Evolutionary conservation across 2,797 vertebrate species (phyloP).

Genomic region (Galago senegalensis): DNA sequence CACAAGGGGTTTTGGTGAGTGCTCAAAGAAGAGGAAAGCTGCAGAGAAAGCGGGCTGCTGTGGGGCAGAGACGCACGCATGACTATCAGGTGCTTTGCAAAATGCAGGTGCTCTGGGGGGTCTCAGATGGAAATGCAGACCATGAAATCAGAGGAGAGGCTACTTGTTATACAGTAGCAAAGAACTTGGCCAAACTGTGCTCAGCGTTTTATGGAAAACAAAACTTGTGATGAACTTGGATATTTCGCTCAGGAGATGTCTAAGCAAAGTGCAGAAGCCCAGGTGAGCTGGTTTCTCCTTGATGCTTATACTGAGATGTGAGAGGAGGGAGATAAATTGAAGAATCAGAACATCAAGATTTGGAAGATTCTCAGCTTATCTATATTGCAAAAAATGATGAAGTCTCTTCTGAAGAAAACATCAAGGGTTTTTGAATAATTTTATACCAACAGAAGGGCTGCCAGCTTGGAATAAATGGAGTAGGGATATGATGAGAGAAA

Average conservation of each 20-base stretch:
- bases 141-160: neutral
- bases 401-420: neutral
- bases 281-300: constrained; percentile 6
- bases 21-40: neutral
- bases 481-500: neutral
- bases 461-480: neutral
- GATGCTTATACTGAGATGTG: neutral
- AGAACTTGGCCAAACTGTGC: neutral
- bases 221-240: neutral
- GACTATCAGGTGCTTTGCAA: neutral
- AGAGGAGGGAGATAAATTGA: neutral
- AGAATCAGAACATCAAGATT: neutral
- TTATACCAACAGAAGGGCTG: neutral
- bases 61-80: neutral
- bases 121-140: constrained; percentile 20
- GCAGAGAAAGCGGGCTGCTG: neutral
- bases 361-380: neutral
- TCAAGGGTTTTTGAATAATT: neutral
- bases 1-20: neutral
- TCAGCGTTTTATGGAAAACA: neutral
- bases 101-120: neutral
- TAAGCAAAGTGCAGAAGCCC: neutral
- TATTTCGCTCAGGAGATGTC: neutral
- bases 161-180: neutral
- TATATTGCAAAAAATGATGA: neutral